Percentiles rank a stretch among this genome's conserved stretches.
phyloP scores from a whole-genome alignment of 2,888 invertebrate species.

The Sphaeridia pumilis region DNA sequence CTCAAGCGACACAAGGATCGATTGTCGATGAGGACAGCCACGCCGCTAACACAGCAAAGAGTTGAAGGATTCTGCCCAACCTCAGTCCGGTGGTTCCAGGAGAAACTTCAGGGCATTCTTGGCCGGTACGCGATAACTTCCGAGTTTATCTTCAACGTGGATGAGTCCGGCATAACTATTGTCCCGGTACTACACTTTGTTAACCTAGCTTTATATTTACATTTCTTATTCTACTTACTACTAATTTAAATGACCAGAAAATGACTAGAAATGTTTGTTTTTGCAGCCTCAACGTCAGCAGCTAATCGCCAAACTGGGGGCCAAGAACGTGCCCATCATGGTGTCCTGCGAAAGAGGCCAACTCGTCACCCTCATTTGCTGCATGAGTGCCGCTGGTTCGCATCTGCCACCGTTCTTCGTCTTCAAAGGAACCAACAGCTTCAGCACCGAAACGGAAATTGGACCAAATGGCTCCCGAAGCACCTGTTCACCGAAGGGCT shows the following conservation, averaged over 20 bases:
- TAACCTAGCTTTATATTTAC: background rate
- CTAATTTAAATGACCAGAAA: too few relatives aligned
- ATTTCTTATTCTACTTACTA: too few relatives aligned
- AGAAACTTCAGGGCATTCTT: conserved; percentile 24
- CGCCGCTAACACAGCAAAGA: background rate
- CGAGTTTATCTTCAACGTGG: conserved; percentile 32
- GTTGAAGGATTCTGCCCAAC: conserved; percentile 34
- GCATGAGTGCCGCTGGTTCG: background rate
- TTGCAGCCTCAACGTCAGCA: too few relatives aligned
- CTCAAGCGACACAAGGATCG: background rate
- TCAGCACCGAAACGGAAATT: background rate
- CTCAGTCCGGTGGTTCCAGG: conserved; percentile 31
- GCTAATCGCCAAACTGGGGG: conserved; percentile 25
- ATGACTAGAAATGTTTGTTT: background rate
- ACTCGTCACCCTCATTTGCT: conserved; percentile 36
- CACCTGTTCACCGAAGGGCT: background rate
- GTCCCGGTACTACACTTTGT: conserved; percentile 26
- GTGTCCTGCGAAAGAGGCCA: conserved; percentile 38
- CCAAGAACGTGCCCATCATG: conserved; percentile 38
- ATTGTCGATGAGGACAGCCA: background rate
- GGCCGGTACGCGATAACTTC: conserved; percentile 19
- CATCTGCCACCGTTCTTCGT: conserved; percentile 5
- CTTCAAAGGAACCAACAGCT: too few relatives aligned
- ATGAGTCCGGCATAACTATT: conserved; percentile 36
- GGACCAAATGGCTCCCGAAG: background rate